A percentile compares a stretch with the other conserved stretches of the same genome.
phyloP scores from a whole-genome alignment of 2,888 invertebrate genomes.

The Tuta absoluta region DNA sequence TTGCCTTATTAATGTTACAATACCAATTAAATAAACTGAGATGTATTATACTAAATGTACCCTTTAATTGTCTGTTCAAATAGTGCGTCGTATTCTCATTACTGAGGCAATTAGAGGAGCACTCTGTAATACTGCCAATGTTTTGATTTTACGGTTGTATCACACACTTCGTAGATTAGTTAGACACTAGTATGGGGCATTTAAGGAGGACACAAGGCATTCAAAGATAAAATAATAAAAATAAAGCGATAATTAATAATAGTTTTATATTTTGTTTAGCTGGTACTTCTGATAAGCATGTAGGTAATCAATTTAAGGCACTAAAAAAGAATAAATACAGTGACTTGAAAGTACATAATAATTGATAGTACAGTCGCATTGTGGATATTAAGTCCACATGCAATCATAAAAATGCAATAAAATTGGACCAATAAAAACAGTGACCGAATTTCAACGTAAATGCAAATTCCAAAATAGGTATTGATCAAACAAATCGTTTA shows the following conservation, averaged over 20 bases:
- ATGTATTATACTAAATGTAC: conserved; percentile 28
- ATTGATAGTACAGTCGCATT: too few relatives aligned
- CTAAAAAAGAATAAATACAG: too few relatives aligned
- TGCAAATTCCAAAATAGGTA: conserved; percentile 23
- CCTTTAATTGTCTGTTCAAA: conserved; percentile 32
- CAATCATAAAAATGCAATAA: background rate
- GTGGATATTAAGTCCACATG: background rate
- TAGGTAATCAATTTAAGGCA: too few relatives aligned
- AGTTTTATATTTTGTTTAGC: too few relatives aligned
- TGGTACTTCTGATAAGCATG: too few relatives aligned
- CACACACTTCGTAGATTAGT: conserved; percentile 18
- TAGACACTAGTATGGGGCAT: background rate
- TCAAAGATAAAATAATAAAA: too few relatives aligned
- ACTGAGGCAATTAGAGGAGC: conserved; percentile 25
- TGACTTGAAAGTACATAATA: too few relatives aligned
- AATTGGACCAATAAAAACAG: background rate
- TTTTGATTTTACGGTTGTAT: conserved; percentile 31
- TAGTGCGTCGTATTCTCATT: conserved; percentile 30
- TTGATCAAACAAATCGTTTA: conserved; percentile 34
- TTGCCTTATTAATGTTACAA: background rate
- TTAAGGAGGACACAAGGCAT: too few relatives aligned
- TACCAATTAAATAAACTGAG: background rate
- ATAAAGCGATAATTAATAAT: too few relatives aligned
- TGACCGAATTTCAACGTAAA: background rate
- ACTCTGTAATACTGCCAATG: conserved; percentile 35